Evolutionary conservation across 2,797 vertebrate genomes (phyloP), one percentile per base, ranked within the genome.

Genomic region (Spizella passerina): DNA sequence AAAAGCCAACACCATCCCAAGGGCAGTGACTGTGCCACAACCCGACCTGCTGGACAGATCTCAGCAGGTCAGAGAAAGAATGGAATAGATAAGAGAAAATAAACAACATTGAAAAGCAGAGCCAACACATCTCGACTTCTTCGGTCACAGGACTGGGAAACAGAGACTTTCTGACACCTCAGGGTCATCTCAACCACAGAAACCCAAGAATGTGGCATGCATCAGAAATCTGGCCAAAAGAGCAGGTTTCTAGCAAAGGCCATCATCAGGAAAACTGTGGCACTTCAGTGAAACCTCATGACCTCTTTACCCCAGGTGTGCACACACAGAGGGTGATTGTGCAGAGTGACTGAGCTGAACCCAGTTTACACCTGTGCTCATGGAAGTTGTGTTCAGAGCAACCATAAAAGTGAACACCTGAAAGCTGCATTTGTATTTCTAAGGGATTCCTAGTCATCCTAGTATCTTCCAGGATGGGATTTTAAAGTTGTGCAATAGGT

Each of bases 121-220:
- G 0, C 27, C 1, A 2, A 52, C 0, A 2, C 30, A 52, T 30
- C 7, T 30, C 2, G 2, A 30, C 49, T 29, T 50, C 27, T 52
- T 52, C 10, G 3, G 11, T 52, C 7, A 0, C 3, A 7, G 17
- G 27, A 11, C 10, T 52, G 49, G 17, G 29, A 12, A 27, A 50
- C 30, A 50, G 49, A 52, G 49, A 30, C 7, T 12, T 52, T 50
- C 7, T 50, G 3, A 50, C 2, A 50, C 49, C 49, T 52, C 3
- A 7, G 27, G 50, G 50, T 30, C 29, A 12, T 52, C 29, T 52
- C 50, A 52, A 12, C 18, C 18, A 30, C 50, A 30, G 50, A 20
- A 30, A 52, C 50, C 7, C 5, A 12, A 30, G 29, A 66, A 26
- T 20, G 23, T 44, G 10, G 26, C 21, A 7, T 7, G 1, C 43